These are phyloP conservation scores for Drosophila nigromelanica DNA, from an alignment of 1,140 invertebrate species.

Conservation along the genomic window DNA sequence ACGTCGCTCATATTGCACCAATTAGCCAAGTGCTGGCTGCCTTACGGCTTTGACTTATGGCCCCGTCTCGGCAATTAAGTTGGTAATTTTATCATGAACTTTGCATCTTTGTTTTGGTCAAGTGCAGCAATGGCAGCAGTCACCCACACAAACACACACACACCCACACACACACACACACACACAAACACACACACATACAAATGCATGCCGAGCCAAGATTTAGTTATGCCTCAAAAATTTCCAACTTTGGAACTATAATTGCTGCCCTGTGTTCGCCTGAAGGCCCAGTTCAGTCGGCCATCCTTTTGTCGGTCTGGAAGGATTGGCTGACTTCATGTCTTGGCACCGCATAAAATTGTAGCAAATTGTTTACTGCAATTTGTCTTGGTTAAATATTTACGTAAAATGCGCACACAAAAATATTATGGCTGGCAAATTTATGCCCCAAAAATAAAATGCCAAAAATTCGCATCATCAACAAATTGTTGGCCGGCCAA, in stretches of 20 bases:
- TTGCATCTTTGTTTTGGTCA: conserved; percentile 63
- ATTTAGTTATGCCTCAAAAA: conserved; percentile 57
- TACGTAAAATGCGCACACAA: conserved; percentile 26
- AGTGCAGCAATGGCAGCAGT: conserved; percentile 20
- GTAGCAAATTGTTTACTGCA: conserved; percentile 79
- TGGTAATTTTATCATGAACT: conserved; percentile 81
- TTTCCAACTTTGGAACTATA: conserved; percentile 68
- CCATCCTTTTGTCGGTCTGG: background rate
- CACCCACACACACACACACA: background rate
- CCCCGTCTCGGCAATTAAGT: conserved; percentile 67
- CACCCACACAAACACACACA: no score
- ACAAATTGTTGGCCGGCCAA: conserved; percentile 36
- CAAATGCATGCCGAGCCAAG: conserved; percentile 6
- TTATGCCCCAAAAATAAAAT: conserved; percentile 63
- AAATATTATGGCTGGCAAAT: conserved; percentile 51
- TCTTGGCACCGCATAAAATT: conserved; percentile 57
- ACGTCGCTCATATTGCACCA: conserved; percentile 46
- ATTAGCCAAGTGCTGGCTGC: conserved; percentile 44
- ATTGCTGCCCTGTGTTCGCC: conserved; percentile 51
- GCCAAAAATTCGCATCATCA: conserved; percentile 57
- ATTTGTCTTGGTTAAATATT: conserved; percentile 79
- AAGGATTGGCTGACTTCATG: conserved; percentile 5
- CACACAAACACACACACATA: conserved; percentile 7
- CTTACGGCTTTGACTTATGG: conserved; percentile 48
- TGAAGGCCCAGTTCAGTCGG: background rate